Percentiles rank a stretch among this genome's conserved stretches.
Evolutionary conservation across 2,797 vertebrate species (phyloP).

Genomic region (Bradypodion pumilum): DNA sequence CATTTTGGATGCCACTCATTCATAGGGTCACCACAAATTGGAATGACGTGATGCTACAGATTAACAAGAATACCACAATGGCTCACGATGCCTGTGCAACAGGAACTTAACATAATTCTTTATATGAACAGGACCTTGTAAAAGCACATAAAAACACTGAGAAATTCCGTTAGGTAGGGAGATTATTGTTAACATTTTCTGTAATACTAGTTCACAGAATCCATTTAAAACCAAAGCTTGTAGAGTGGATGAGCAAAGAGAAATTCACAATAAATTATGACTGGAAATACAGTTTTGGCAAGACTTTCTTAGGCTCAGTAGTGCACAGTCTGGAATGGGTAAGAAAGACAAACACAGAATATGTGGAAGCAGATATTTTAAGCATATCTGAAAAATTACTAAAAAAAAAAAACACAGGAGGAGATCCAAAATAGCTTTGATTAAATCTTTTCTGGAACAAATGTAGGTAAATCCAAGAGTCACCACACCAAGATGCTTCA

Average conservation of each 20-base stretch:
- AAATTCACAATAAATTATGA: background rate
- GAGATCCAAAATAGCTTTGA: background rate
- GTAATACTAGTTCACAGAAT: constrained; percentile 27
- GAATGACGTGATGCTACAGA: too few species aligned
- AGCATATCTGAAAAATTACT: background rate
- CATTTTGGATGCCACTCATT: too few species aligned
- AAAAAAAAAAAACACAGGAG: background rate
- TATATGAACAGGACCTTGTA: constrained; percentile 19
- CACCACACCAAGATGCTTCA: background rate
- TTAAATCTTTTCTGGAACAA: background rate
- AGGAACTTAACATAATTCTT: background rate
- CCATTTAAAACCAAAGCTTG: constrained; percentile 33
- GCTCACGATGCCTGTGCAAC: background rate
- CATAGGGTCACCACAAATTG: too few species aligned
- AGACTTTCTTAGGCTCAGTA: constrained; percentile 19
- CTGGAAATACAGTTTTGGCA: constrained; percentile 31
- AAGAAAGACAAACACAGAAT: background rate
- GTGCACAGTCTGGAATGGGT: constrained; percentile 18
- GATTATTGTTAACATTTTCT: constrained; percentile 28
- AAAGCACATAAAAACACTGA: constrained; percentile 21
- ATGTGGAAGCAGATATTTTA: background rate
- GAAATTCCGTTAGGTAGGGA: background rate
- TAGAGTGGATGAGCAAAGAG: background rate
- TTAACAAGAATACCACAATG: background rate
- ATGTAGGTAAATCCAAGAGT: background rate